Evolutionary conservation across 2,113 vertebrate genomes (phyloP).

Genomic region (Mesembrinibis cayennensis): DNA sequence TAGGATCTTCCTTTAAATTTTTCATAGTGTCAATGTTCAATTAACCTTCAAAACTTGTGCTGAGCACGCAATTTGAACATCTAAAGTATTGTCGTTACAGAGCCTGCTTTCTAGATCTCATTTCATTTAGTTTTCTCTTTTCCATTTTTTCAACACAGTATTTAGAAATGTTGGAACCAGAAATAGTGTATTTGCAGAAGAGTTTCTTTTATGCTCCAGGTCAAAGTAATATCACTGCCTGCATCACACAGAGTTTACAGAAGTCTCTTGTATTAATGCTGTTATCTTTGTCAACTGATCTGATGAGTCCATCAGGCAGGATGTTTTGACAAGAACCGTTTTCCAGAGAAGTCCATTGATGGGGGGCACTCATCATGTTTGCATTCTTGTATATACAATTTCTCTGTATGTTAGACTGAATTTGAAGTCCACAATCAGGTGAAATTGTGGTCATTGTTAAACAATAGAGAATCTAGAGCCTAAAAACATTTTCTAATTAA

Average conservation of each 20-base stretch:
- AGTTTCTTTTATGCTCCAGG: neutral
- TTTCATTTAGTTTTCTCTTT: neutral
- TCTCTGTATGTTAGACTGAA: neutral
- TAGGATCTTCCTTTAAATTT: neutral
- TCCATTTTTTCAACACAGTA: neutral
- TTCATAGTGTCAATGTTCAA: neutral
- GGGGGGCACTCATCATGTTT: neutral
- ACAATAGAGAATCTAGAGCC: neutral
- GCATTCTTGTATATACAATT: neutral
- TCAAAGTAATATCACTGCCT: neutral
- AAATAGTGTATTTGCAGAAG: neutral
- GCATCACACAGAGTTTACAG: neutral
- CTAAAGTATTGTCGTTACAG: neutral
- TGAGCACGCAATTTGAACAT: neutral
- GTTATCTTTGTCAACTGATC: neutral
- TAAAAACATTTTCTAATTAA: slow-evolving; percentile 8
- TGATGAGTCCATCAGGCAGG: neutral
- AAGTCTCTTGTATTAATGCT: neutral
- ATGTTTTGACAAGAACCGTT: neutral
- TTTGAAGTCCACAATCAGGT: neutral
- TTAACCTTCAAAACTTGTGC: neutral
- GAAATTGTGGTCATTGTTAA: neutral
- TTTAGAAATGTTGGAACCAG: neutral
- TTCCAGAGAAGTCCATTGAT: neutral
- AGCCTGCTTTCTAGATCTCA: neutral